phyloP scores from a whole-genome alignment of 2,797 vertebrate genomes.

The Malacoraja senta region DNA sequence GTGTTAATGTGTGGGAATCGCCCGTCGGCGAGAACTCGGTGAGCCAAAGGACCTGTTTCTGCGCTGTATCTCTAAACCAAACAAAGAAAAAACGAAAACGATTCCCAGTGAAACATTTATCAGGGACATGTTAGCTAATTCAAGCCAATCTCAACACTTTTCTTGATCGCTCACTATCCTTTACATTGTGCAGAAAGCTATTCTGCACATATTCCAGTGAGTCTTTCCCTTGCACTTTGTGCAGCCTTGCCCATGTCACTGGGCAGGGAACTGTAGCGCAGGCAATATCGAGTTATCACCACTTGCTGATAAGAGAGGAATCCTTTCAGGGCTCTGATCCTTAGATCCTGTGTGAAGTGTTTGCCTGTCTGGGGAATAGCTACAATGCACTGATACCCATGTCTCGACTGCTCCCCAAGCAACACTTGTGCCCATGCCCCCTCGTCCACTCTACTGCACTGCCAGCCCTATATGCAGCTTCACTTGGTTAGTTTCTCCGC shows the following conservation, averaged over 20 bases:
- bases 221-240: background rate
- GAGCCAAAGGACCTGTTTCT: no score
- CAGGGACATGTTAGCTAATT: no score
- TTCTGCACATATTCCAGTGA: background rate
- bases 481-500: background rate
- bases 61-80: no score
- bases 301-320: background rate
- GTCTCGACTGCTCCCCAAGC: background rate
- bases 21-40: no score
- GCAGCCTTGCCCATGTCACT: background rate
- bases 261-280: background rate
- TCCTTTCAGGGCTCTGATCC: background rate
- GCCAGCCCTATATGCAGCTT: background rate
- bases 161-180: no score
- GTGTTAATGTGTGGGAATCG: no score
- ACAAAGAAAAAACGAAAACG: no score
- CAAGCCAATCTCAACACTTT: no score
- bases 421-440: background rate
- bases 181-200: no score
- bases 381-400: background rate
- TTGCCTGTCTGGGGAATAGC: background rate
- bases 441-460: background rate
- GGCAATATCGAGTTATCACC: background rate
- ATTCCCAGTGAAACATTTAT: no score
- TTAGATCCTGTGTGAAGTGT: background rate